Evolutionary conservation across 2,797 vertebrate species (phyloP), one percentile per base, ranked within the genome.

Genomic region (Crenichthys baileyi): DNA sequence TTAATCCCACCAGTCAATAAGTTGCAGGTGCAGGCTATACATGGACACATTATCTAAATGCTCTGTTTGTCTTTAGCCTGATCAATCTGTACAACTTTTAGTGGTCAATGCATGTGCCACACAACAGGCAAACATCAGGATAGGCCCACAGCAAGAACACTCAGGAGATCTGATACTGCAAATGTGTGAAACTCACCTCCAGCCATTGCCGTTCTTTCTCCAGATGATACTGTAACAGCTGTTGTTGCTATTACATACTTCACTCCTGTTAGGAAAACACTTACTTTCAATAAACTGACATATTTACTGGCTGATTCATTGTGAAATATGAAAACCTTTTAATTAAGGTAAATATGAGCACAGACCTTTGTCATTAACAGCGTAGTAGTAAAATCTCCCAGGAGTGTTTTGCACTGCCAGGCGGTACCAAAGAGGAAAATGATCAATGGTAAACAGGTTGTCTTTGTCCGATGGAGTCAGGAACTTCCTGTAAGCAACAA

Each of bases 361-460:
- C 60, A 56, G 85, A 97, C 97, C 97, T 96, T 96, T 94, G 77
- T 95, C 95, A 0, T 95, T 94, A 61, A 96, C 90, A 0, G 93
- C 87, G 83, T 96, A 97, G 90, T 97, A 99, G 85, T 95, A 94
- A 92, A 99, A 99, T 86, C 92, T 96, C 36, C 98, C 98, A 0
- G 97, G 91, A 16, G 95, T 93, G 79, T 97, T 96, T 79, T 98
- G 97, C 0, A 96, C 96, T 0, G 98, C 97, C 78, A 97, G 92
- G 0, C 98, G 97, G 90, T 99, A 99, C 98, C 98, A 99, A 79
- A 98, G 94, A 0, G 98, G 98, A 85, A 98, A 99, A 90, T 97
- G 97, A 82, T 98, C 98, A 82, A 97, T 90, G 51, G 97, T 98
- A 93, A 98, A 99, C 81, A 98, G 90, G 82, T 96, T 98, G 73